These are phyloP conservation scores for Dryoscopus gambensis DNA, from an alignment of 2,113 vertebrate species.

Conservation along the genomic window DNA sequence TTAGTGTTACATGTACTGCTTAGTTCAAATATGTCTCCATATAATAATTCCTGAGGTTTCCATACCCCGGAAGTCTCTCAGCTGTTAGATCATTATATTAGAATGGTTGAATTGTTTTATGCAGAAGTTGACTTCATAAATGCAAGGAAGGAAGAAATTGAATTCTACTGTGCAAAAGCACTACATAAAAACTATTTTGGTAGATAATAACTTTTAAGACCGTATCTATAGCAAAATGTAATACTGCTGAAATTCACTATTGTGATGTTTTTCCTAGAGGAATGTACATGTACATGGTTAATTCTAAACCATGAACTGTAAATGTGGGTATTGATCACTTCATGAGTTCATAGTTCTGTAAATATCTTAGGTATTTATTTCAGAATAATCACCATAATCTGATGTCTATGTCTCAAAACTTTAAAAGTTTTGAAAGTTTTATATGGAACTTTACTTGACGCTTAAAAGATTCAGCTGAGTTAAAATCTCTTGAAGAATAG, in stretches of 20 bases:
- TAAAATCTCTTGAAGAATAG: not conserved
- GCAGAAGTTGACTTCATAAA: not conserved
- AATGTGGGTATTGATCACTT: not conserved
- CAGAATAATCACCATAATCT: not conserved
- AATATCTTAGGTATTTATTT: not conserved
- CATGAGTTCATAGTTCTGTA: not conserved
- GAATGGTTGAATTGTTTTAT: not conserved
- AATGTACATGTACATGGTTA: not conserved
- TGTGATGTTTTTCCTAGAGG: not conserved
- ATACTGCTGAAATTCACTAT: not conserved
- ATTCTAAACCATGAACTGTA: not conserved
- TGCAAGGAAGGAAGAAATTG: not conserved
- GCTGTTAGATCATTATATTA: not conserved
- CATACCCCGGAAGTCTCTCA: not conserved
- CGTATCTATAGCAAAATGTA: not conserved
- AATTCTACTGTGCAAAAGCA: not conserved
- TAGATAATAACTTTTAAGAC: not conserved
- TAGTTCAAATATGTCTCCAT: not conserved
- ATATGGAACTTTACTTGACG: not conserved
- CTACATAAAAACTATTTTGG: not conserved
- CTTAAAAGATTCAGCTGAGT: not conserved
- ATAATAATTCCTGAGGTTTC: not conserved
- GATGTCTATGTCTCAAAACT: not conserved
- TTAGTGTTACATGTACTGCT: not conserved
- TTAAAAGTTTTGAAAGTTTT: not conserved